Evolutionary conservation across 2,797 vertebrate genomes (phyloP).

Genomic region (Gymnothorax javanicus): DNA sequence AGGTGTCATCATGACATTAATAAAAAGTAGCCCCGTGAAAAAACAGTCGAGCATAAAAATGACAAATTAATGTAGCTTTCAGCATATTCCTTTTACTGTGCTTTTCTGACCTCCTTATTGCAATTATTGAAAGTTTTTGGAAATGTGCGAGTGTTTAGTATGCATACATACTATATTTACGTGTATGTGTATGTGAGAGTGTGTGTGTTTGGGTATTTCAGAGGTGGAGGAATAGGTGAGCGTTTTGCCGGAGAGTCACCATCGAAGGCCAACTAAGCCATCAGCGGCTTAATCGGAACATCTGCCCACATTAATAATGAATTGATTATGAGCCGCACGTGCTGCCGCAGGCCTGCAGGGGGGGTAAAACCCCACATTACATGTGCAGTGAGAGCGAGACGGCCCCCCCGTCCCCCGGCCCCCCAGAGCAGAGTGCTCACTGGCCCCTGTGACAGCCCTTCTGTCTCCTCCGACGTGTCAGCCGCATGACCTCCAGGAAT

Average conservation of each 20-base stretch:
- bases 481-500: conserved; percentile 30
- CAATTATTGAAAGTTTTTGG: not conserved
- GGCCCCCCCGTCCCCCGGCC: conserved; percentile 40
- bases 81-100: not conserved
- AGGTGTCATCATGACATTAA: not conserved
- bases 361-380: conserved; percentile 25
- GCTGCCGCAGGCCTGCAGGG: conserved; percentile 60
- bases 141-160: not conserved
- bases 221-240: conserved; percentile 52
- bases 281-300: conserved; percentile 66
- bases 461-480: conserved; percentile 53
- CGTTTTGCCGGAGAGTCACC: conserved; percentile 47
- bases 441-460: conserved; percentile 41
- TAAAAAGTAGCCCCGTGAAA: not conserved
- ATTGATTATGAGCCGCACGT: conserved; percentile 74
- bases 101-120: not conserved
- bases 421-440: conserved; percentile 47
- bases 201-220: conserved; percentile 47
- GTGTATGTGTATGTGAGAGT: not conserved
- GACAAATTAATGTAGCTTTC: not conserved
- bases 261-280: conserved; percentile 49
- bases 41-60: too few species aligned
- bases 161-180: not conserved
- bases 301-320: conserved; percentile 77
- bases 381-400: conserved; percentile 17